phyloP scores from a whole-genome alignment of 2,113 vertebrate genomes.

The Notothenia rossii region DNA sequence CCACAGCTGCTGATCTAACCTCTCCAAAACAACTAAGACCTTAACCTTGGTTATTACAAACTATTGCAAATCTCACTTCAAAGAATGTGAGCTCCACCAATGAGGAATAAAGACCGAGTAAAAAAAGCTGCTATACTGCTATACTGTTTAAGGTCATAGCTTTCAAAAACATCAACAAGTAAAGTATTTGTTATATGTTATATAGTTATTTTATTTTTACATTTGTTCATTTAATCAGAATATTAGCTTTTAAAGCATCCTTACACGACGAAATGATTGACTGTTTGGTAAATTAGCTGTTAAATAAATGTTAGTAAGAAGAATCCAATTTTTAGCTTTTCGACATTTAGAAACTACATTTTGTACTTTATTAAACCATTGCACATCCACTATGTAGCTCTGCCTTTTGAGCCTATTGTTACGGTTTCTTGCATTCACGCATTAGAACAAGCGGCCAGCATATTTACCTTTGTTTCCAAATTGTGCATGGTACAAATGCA shows the following conservation, averaged over 20 bases:
- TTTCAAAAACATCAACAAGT: background rate
- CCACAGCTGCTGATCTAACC: slow-evolving; percentile 55
- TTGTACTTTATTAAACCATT: background rate
- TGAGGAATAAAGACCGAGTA: background rate
- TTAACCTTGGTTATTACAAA: slow-evolving; percentile 61
- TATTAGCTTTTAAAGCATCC: too few relatives aligned
- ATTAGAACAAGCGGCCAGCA: background rate
- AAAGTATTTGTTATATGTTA: background rate
- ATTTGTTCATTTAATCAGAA: too few relatives aligned
- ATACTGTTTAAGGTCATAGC: background rate
- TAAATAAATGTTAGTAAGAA: too few relatives aligned
- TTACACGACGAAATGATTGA: too few relatives aligned
- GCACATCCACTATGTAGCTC: background rate
- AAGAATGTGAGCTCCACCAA: background rate
- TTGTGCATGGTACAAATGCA: background rate
- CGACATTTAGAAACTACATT: too few relatives aligned
- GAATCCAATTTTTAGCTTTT: too few relatives aligned
- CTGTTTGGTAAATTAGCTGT: too few relatives aligned
- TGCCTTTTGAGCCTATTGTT: background rate
- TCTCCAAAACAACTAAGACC: slow-evolving; percentile 66
- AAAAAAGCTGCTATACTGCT: background rate
- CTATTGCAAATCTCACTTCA: background rate
- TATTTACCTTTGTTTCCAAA: background rate
- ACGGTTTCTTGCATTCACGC: background rate
- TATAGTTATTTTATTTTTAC: too few relatives aligned